Base-by-base conservation (phyloP, 2,888 invertebrate genomes). In the Rhyacophila evoluta region DNA sequence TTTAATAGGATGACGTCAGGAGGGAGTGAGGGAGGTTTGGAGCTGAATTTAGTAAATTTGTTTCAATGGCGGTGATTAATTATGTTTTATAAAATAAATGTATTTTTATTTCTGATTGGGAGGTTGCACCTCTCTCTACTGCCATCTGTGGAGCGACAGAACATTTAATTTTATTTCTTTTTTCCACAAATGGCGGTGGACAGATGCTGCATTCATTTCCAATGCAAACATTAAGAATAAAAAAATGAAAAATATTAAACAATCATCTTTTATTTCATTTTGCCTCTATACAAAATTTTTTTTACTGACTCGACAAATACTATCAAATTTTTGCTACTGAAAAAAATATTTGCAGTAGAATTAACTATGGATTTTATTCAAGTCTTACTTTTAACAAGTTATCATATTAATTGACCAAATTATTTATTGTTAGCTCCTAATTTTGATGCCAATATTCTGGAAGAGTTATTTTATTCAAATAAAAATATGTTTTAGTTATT, bases 151-250 rank as follows among this genome's bases (percentile, higher is more conserved):
- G 69, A 69, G 55, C 10, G 55, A 55, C 55, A 19, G 55, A 55
- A 55, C 29, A 29, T 12, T 33, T 69, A 69, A 69, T 28, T 69
- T 69, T 29, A 29, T 28, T 69, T 69, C 33, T 69, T 69, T 69
- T 10, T n/a, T 29, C 69, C 12, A 15, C 69, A 29, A 55, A 29
- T 29, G 29, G 28, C 69, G 12, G 69, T 33, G 29, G 33, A 69
- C 28, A 33, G 69, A 33, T 55, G 55, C 19, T 19, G 33, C 41
- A 70, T 72, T 55, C 68, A 39, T 68, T 68, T 78, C 68, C 74
- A 72, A 79, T 75, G 71, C 75, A 75, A 72, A 77, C 77, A 77
- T 77, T 81, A 81, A 79, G 75, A 81, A 80, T 79, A 79, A 79
- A 81, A 81, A 77, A 75, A 41, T 77, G 38, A 33, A 78, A 78